phyloP scores from a whole-genome alignment of 1,140 invertebrate genomes.

The Grapholita molesta region DNA sequence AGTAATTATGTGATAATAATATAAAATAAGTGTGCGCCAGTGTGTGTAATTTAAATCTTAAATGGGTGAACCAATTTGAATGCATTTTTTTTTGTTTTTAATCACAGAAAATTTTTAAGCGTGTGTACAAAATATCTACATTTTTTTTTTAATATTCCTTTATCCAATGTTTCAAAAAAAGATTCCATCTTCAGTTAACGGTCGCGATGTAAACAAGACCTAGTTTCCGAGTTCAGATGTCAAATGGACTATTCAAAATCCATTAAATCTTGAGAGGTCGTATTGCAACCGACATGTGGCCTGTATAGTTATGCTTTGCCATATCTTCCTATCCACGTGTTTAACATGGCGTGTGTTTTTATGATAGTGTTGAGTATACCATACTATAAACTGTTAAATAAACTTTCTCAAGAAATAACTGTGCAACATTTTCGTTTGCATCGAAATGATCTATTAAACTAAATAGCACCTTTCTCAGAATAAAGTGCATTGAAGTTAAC shows the following conservation, averaged over 20 bases:
- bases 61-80: too few relatives aligned
- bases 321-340: neutral
- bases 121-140: too few relatives aligned
- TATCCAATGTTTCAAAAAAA: too few relatives aligned
- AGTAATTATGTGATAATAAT: too few relatives aligned
- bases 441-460: neutral
- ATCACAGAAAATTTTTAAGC: too few relatives aligned
- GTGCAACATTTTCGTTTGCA: neutral
- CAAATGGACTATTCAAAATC: neutral
- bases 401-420: neutral
- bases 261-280: too few relatives aligned
- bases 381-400: neutral
- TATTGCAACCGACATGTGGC: too few relatives aligned
- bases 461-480: slow-evolving; percentile 1
- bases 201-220: neutral
- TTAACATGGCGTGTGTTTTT: neutral
- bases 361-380: neutral
- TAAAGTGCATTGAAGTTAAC: neutral
- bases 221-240: neutral
- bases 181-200: neutral
- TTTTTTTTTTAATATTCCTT: too few relatives aligned
- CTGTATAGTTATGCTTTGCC: neutral
- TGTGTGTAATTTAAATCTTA: too few relatives aligned
- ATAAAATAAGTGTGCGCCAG: too few relatives aligned
- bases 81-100: too few relatives aligned